A percentile compares a stretch with the other conserved stretches of the same genome.
phyloP scores from a whole-genome alignment of 2,888 invertebrate genomes.

The Hoplodrina blanda region DNA sequence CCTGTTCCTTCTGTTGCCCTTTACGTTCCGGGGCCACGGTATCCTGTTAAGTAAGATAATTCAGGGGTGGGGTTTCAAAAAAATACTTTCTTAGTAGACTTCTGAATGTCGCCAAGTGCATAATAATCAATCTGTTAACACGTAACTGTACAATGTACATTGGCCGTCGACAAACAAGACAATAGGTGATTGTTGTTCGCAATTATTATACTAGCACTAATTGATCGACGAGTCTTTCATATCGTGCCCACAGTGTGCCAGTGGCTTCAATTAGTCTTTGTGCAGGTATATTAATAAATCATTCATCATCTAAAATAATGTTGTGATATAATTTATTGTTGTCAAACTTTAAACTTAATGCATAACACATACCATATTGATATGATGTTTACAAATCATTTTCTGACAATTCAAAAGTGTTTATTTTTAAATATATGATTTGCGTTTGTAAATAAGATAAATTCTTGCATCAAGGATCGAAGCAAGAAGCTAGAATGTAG shows the following conservation, averaged over 20 bases:
- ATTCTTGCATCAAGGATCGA: too few relatives aligned
- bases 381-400: too few relatives aligned
- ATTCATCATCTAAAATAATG: not conserved
- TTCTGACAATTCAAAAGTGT: too few relatives aligned
- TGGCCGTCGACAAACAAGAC: constrained; percentile 37
- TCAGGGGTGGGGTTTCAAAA: too few relatives aligned
- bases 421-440: too few relatives aligned
- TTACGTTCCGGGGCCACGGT: too few relatives aligned
- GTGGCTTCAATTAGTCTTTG: constrained; percentile 19
- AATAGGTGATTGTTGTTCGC: constrained; percentile 55
- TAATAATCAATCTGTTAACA: not conserved
- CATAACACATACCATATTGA: too few relatives aligned
- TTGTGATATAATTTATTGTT: not conserved
- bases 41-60: too few relatives aligned
- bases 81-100: not conserved
- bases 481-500: too few relatives aligned
- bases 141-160: constrained; percentile 15
- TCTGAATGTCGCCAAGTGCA: not conserved
- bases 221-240: constrained; percentile 38
- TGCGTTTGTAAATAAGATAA: too few relatives aligned
- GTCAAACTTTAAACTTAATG: not conserved
- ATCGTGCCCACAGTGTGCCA: not conserved
- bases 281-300: constrained; percentile 1
- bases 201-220: constrained; percentile 46
- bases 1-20: too few relatives aligned